phyloP scores from a whole-genome alignment of 2,888 invertebrate genomes.

The Agrotis ipsilon region DNA sequence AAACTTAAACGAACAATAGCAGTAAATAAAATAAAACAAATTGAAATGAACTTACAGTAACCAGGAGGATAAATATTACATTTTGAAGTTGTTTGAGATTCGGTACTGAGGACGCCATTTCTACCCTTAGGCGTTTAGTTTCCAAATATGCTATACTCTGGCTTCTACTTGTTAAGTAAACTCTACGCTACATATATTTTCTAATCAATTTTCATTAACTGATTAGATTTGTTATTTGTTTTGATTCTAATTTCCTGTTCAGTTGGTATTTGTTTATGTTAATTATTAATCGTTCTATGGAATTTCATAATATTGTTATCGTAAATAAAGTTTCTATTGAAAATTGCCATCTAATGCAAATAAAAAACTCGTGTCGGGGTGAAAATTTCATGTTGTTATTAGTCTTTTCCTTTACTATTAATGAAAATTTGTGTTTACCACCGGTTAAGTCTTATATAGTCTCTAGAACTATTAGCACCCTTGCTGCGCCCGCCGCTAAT shows the following conservation, averaged over 20 bases:
- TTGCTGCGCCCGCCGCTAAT: too few relatives aligned
- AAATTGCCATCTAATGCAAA: not conserved
- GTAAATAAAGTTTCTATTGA: not conserved
- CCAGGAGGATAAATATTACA: conserved; percentile 40
- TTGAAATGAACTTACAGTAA: conserved; percentile 47
- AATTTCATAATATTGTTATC: conserved; percentile 3
- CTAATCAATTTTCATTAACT: conserved; percentile 37
- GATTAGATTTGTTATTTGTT: conserved; percentile 50
- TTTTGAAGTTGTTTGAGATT: conserved; percentile 44
- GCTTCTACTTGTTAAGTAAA: conserved; percentile 37
- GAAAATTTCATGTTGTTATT: too few relatives aligned
- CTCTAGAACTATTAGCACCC: too few relatives aligned
- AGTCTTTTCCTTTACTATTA: too few relatives aligned
- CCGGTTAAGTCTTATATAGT: too few relatives aligned
- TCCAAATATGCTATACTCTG: conserved; percentile 23
- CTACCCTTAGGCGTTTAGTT: conserved; percentile 33
- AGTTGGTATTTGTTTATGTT: conserved; percentile 25
- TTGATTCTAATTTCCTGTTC: conserved; percentile 39
- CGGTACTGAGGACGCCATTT: conserved; percentile 49
- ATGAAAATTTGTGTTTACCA: too few relatives aligned
- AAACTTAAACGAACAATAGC: not conserved
- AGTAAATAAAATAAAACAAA: not conserved
- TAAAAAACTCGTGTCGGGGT: too few relatives aligned
- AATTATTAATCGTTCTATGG: conserved; percentile 20
- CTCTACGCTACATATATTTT: conserved; percentile 46